These are phyloP conservation scores for Trachelipus rathkii DNA, from an alignment of 1,140 invertebrate species.

Conservation along the genomic window DNA sequence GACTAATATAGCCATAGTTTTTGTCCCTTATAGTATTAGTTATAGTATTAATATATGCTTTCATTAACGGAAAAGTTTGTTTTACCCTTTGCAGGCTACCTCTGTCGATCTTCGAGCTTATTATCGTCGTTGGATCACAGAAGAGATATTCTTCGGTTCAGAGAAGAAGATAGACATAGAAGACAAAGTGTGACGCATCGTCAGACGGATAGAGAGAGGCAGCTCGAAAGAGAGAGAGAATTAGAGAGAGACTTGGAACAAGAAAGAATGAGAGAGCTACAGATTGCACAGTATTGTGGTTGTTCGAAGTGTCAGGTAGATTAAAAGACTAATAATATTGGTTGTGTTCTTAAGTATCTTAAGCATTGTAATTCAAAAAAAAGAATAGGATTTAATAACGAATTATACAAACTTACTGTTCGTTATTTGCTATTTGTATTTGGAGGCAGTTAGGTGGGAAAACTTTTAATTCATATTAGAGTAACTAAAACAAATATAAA, in stretches of 20 bases:
- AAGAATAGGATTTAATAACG: too few species aligned
- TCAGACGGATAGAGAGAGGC: neutral
- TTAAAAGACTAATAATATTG: neutral
- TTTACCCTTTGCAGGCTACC: too few species aligned
- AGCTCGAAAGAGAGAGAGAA: constrained; percentile 8
- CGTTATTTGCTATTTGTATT: too few species aligned
- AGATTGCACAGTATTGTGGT: constrained; percentile 44
- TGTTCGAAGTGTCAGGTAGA: constrained; percentile 42
- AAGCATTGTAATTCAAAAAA: neutral
- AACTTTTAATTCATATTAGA: too few species aligned
- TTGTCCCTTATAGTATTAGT: too few species aligned
- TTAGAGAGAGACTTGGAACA: constrained; percentile 26
- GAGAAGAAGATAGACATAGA: neutral
- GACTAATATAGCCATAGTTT: too few species aligned
- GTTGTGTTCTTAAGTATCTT: neutral
- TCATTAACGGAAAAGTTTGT: too few species aligned
- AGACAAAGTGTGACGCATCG: neutral
- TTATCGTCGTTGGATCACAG: neutral
- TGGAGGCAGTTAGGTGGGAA: neutral
- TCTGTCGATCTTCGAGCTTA: neutral
- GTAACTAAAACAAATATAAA: too few species aligned
- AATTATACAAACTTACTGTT: too few species aligned
- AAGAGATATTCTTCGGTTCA: neutral
- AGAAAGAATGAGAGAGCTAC: constrained; percentile 36
- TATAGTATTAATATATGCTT: too few species aligned